These are phyloP conservation scores for Formicarius rufipectus DNA, from an alignment of 2,113 vertebrate genomes.

Conservation along the genomic window DNA sequence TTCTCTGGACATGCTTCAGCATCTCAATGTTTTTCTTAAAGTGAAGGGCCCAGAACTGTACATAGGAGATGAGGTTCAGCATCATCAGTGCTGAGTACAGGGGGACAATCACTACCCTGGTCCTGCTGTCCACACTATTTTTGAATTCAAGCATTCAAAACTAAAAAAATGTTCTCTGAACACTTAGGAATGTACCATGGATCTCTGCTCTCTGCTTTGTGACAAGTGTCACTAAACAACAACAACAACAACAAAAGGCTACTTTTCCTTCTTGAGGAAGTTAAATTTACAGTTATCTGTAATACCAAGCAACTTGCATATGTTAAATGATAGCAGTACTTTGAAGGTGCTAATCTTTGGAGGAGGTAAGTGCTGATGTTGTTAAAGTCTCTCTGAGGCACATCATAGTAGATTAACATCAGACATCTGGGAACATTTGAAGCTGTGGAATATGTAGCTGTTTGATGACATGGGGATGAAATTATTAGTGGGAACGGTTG, in stretches of 20 bases:
- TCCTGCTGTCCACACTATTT: background rate
- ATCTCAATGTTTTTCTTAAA: background rate
- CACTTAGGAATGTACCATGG: background rate
- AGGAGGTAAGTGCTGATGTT: background rate
- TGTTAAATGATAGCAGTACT: background rate
- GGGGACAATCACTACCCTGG: background rate
- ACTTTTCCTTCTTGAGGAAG: background rate
- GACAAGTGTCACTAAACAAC: background rate
- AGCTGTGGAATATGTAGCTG: background rate
- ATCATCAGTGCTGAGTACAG: rapidly evolving
- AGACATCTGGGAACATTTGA: background rate
- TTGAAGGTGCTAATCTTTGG: background rate
- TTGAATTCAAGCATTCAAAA: background rate
- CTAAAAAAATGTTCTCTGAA: background rate
- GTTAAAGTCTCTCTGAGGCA: background rate
- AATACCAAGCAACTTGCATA: background rate
- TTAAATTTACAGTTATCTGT: background rate
- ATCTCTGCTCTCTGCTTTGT: background rate
- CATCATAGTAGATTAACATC: background rate
- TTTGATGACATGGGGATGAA: background rate
- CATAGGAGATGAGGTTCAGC: rapidly evolving
- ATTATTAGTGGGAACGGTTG: background rate
- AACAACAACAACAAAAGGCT: background rate
- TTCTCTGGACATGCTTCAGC: too few relatives aligned
- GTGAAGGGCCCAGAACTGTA: background rate